Base-by-base conservation (phyloP, 2,888 invertebrate species). In the Dione vanillae region DNA sequence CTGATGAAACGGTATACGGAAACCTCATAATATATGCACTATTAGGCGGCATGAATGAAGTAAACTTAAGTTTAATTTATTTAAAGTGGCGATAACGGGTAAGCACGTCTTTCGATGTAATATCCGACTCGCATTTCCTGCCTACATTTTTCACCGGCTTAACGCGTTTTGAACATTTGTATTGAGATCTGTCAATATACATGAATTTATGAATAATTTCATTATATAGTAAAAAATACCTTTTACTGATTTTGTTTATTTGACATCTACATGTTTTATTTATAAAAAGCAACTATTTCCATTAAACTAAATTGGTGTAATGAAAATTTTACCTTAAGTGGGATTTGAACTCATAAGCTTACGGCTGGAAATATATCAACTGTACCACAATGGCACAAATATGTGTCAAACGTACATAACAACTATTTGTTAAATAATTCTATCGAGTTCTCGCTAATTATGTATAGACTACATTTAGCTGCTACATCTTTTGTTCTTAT, bases 61-160 rank as follows among this genome's bases (percentile, higher is more conserved):
- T 16, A 47, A 68, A 62, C 45, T 45, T 7, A 49, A 68, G 52
- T 52, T 43, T 41, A 68, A 43, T 62, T 52, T 61, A 62, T 68
- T 68, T 68, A 62, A 68, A 68, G 62, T 52, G 11, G 62, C 54
- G 68, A 68, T 68, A 68, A 62, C 67, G 19, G 16, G 45, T 52
- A 45, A 45, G 68, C 64, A 64, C 68, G 68, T 69, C 54, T 54
- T 43, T 69, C 62, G 43, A 16, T 47, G 68, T 64, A 62, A 62
- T 69, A 45, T 69, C 68, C 68, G 68, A 64, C 54, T 69, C 68
- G 19, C 68, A 69, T 69, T 69, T 69, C 68, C 68, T 69, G 68
- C 20, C 35, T 56, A 62, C 52, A 56, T 54, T 69, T n/a, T 64
- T 69, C 52, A 69, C 43, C 40, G 47, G 47, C 37, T 51, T 45